Evolutionary conservation across 2,888 invertebrate genomes (phyloP), one percentile per base, ranked within the genome.

Genomic region (Athetis lepigone): DNA sequence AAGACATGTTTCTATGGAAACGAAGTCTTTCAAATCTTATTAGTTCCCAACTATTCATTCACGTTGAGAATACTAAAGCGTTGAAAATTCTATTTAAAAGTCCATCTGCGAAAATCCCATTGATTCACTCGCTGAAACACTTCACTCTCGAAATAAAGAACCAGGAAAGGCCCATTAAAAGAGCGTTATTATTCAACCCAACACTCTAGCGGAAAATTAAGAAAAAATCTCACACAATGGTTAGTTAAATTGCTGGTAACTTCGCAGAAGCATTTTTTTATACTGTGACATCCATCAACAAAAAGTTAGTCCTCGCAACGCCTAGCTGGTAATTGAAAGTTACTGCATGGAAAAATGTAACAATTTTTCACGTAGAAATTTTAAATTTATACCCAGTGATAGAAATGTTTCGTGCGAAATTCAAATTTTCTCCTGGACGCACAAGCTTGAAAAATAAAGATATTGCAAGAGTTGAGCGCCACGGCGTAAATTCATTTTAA

Each of bases 191-290:
- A 89, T 90, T 90, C 89, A 88, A 84, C 82, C 75, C 85, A 72
- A 84, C 85, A 84, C 79, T 85, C 84, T 75, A 83, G 83, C 90
- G 90, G 90, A 91, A 92, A 92, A 93, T 93, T 92, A 91, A 90
- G 88, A 89, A 88, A 87, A 89, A 88, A 81, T 85, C 82, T 75
- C 84, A 85, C 85, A 90, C 89, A 89, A 89, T 88, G 83, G 86
- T 78, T 84, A 83, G 82, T 83, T 80, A 88, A 87, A 88, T 88
- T 86, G 83, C 83, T 86, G 78, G 85, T 83, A 85, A 85, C 83
- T 85, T 76, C 47, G 70, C 70, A 78, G 74, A 78, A 80, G 69
- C 72, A 73, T 81, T 82, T 87, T n/a, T 85, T 82, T 77, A 16
- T 29, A 76, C 80, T 75, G 80, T 81, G 81, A 83, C 85, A 84